A percentile compares a stretch with the other conserved stretches of the same genome.
These are phyloP conservation scores for Elachura formosa DNA, from an alignment of 2,113 vertebrate species.

Conservation along the genomic window DNA sequence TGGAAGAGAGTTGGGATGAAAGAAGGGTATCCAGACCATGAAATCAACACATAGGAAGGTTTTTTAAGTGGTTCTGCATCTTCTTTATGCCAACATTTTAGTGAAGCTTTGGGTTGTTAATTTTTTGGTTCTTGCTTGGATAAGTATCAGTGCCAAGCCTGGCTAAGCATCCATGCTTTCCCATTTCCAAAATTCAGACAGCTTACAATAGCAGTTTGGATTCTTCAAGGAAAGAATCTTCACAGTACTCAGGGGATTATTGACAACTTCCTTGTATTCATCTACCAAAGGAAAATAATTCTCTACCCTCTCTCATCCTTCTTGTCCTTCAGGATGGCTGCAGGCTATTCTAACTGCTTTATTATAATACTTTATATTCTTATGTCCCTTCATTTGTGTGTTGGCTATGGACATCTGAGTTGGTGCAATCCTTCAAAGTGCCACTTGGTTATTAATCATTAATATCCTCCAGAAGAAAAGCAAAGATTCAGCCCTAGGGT, in stretches of 20 bases:
- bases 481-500: background rate
- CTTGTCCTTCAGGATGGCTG: background rate
- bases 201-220: background rate
- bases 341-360: background rate
- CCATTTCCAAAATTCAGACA: background rate
- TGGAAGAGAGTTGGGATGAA: background rate
- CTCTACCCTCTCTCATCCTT: background rate
- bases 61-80: background rate
- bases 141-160: background rate
- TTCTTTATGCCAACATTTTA: background rate
- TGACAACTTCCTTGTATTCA: background rate
- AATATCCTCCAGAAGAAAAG: background rate
- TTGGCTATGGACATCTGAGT: background rate
- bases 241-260: background rate
- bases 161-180: background rate
- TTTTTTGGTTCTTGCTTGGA: background rate
- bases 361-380: rapidly evolving
- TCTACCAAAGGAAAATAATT: background rate
- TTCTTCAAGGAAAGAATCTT: background rate
- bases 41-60: background rate
- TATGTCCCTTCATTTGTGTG: background rate
- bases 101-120: background rate
- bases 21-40: background rate
- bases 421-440: background rate
- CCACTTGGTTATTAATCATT: background rate